Base-by-base conservation (phyloP, 1,140 invertebrate species). In the Drosophila sechellia region DNA sequence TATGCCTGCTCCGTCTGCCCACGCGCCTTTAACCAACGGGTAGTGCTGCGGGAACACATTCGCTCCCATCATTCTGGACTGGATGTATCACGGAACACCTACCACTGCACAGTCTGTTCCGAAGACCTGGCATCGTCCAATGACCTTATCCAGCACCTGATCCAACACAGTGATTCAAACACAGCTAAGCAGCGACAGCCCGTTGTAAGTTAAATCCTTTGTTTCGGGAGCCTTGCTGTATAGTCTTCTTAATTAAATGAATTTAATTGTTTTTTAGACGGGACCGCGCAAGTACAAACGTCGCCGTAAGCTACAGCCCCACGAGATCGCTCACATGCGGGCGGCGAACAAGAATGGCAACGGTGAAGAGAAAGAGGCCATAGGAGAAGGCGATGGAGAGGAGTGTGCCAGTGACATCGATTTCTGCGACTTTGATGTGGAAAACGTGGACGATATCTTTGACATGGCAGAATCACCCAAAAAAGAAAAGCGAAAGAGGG, bases 1-100 rank as follows among this genome's bases (percentile, higher is more conserved):
- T 99, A 98, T 92, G 96, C 96, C 35, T 99, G 99, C 91, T 96
- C 97, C n/a, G 96, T 98, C 43, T 99, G 99, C 92, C 96, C 95
- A 11, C 94, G 96, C 50, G 96, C 96, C 25, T 97, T 97, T 81
- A 97, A 97, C 93, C 96, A 97, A 91, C 94, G 96, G 80, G 96
- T 97, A 2, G 96, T 97, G 31, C 91, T 97, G 15, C 93, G 96
- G 17, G 96, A 97, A 85, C 96, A 97, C 79, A 96, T 97, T 17
- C 94, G 96, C 43, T 96, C 96, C 15, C 96, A 97, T 92, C 96
- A 97, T 92, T 96, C 96, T 1, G 96, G 95, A 3, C 94, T 95
- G 15, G 96, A 96, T 93, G 93, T 94, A 4, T 93, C 95, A 54
- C 78, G 84, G 3, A 92, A 93, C 4, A 93, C 93, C 35, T 97